A percentile compares a stretch with the other conserved stretches of the same genome.
These are phyloP conservation scores for Nesidiocoris tenuis DNA, from an alignment of 2,888 invertebrate species.

Conservation along the genomic window DNA sequence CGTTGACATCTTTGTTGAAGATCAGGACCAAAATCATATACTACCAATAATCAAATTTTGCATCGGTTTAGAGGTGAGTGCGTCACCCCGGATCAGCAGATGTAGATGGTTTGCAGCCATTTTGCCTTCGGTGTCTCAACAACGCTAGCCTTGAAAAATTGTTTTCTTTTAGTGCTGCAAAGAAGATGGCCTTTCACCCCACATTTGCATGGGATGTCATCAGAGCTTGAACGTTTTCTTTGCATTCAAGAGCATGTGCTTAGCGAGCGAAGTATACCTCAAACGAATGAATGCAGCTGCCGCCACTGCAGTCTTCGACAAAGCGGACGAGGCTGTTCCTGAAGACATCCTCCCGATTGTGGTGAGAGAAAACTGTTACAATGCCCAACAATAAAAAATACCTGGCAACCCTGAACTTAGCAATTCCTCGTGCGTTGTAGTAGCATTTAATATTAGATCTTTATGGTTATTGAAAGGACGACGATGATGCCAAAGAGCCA, in stretches of 20 bases:
- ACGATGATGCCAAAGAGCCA: background rate
- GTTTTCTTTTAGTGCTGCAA: conserved; percentile 55
- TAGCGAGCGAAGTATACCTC: conserved; percentile 57
- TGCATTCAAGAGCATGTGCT: conserved; percentile 57
- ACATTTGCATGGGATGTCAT: conserved; percentile 57
- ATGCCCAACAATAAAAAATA: no score
- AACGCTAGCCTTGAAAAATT: background rate
- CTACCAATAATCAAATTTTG: conserved; percentile 29
- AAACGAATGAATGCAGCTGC: conserved; percentile 52
- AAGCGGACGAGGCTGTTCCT: no score
- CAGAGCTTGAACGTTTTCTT: conserved; percentile 57
- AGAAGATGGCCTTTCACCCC: conserved; percentile 56
- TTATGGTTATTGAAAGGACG: background rate
- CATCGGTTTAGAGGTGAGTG: conserved; percentile 33
- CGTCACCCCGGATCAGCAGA: no score
- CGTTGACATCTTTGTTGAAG: conserved; percentile 23
- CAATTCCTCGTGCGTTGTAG: no score
- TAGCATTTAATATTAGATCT: no score
- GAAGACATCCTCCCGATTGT: no score
- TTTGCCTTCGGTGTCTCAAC: background rate
- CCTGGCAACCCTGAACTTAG: no score
- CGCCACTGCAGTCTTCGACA: conserved; percentile 6
- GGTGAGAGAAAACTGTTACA: no score
- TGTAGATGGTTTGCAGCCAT: background rate
- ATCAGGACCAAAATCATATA: conserved; percentile 10